phyloP scores from a whole-genome alignment of 2,888 invertebrate genomes.

The Acronicta alni region DNA sequence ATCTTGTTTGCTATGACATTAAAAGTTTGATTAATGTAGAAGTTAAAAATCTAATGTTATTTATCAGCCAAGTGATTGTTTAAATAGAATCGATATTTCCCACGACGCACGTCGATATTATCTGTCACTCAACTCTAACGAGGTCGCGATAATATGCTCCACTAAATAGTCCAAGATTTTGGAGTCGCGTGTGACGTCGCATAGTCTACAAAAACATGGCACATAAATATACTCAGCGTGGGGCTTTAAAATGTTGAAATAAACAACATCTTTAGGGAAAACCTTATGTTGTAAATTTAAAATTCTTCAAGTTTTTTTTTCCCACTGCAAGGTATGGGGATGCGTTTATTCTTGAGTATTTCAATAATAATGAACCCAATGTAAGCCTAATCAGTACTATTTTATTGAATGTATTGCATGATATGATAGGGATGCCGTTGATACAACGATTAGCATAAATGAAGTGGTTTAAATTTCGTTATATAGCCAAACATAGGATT shows the following conservation, averaged over 20 bases:
- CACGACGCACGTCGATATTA: conserved; percentile 38
- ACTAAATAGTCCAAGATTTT: conserved; percentile 29
- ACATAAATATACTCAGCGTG: conserved; percentile 42
- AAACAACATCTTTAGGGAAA: conserved; percentile 14
- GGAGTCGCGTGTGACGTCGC: conserved; percentile 12
- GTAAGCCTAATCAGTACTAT: no score
- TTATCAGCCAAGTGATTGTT: conserved; percentile 36
- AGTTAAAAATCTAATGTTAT: conserved; percentile 6
- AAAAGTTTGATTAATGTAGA: not conserved
- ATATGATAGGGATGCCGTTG: no score
- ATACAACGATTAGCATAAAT: no score
- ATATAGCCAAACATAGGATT: no score
- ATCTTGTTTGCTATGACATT: not conserved
- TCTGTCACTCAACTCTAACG: conserved; percentile 48
- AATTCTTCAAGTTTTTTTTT: not conserved
- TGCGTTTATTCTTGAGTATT: no score
- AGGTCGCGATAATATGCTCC: conserved; percentile 44
- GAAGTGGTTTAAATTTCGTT: no score
- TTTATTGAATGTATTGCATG: no score
- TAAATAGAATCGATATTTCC: conserved; percentile 40
- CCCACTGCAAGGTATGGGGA: no score
- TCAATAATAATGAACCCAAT: no score
- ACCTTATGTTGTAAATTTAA: not conserved
- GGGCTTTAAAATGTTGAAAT: conserved; percentile 22
- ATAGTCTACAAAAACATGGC: conserved; percentile 14